Base-by-base conservation (phyloP, 2,113 vertebrate genomes). In the Leucoraja erinaceus region DNA sequence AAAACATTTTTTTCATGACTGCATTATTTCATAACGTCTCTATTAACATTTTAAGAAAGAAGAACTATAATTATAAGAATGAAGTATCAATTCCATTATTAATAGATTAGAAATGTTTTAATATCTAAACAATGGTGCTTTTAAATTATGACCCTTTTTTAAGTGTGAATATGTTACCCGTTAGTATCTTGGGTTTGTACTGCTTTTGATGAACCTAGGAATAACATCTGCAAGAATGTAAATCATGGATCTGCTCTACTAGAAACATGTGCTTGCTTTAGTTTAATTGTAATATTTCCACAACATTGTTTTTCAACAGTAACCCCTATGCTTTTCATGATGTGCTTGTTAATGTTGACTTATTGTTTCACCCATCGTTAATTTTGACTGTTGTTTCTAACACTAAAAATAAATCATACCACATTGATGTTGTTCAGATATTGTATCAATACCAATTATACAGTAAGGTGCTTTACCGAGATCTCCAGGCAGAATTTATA, bases 181-280 rank as follows among this genome's bases (percentile, higher is more conserved):
- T 91, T 72, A 72, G 38, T 72, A 20, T 74, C 90, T 91, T 91
- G 33, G 33, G 72, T 47, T 38, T 72, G 68, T 12, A 59, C 31
- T 66, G 59, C 68, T 91, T 72, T 72, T 91, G 31, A 33, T 91
- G 68, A 38, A 91, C 63, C 66, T 47, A 38, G 4, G 33, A 70
- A 25, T 72, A 91, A 91, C 33, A 70, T 74, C 66, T 54, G 28
- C 90, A 74, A 28, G 18, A 91, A 38, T 91, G 66, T 68, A 91
- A 72, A 54, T 54, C 72, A 74, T 74, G 68, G 83, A 74, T 20
- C 66, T 91, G 88, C 68, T 91, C 63, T 91, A 38, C 68, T 38
- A 70, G 16, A 90, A 90, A 70, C 4, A 3, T 90, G 88, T 90
- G 70, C 66, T 70, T 31, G 33, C 38, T 74, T 72, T 54, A 47